A percentile compares a stretch with the other conserved stretches of the same genome.
These are phyloP conservation scores for Daboia siamensis DNA, from an alignment of 2,113 vertebrate genomes.

Conservation along the genomic window DNA sequence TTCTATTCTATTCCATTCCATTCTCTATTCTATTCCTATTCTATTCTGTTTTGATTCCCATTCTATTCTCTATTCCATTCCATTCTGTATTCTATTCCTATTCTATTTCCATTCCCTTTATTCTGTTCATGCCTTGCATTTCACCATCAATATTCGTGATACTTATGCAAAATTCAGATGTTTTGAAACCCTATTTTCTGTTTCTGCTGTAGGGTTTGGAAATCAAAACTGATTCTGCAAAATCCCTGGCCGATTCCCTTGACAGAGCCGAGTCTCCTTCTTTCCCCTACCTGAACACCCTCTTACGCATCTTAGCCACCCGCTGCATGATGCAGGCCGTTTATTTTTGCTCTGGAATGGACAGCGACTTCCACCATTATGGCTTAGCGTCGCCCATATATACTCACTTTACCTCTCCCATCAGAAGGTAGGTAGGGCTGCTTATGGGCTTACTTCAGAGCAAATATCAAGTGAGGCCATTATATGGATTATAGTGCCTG, in stretches of 20 bases:
- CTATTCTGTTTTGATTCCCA: too few relatives aligned
- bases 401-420: conserved; percentile 97
- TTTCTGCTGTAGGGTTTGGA: conserved; percentile 74
- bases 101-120: too few relatives aligned
- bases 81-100: too few relatives aligned
- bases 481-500: not conserved
- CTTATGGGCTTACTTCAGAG: not conserved
- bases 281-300: conserved; percentile 88
- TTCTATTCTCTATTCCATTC: too few relatives aligned
- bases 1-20: too few relatives aligned
- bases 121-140: too few relatives aligned
- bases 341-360: conserved; percentile 98
- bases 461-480: not conserved
- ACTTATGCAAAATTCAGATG: not conserved
- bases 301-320: conserved; percentile 90
- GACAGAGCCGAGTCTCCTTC: conserved; percentile 77
- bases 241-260: conserved; percentile 89
- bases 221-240: conserved; percentile 90
- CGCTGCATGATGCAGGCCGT: conserved; percentile 99
- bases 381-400: conserved; percentile 96
- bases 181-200: not conserved
- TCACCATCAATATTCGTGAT: not conserved
- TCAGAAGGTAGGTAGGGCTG: conserved; percentile 86
- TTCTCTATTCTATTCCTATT: too few relatives aligned
- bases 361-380: conserved; percentile 94